Base-by-base conservation (phyloP, 2,888 invertebrate species). In the Xestia sexstrigata region DNA sequence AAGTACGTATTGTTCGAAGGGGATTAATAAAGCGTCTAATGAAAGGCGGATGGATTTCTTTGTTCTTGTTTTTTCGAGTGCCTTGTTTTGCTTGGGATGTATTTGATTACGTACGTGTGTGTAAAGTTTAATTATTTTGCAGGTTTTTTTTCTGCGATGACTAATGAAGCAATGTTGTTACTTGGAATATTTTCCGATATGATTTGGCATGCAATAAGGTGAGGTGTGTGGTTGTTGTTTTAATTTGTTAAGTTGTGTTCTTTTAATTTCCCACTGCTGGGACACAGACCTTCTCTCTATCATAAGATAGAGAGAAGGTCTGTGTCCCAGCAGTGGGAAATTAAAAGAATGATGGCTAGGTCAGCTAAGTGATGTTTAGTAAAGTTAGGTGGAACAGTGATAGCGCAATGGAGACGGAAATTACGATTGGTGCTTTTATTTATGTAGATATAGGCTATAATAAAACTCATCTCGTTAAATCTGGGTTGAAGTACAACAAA, bases 21-120 rank as follows among this genome's bases (percentile, higher is more conserved):
- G 81, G 79, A 84, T 88, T 88, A 84, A 89, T 89, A 86, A 86
- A 83, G 74, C 78, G 65, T 77, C 78, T 83, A 88, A 88, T 86
- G 81, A 88, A 86, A 87, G 78, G 72, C 69, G 52, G 75, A 82
- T 83, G 66, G 75, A 42, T 76, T 79, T 78, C 81, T 80, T 82
- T 88, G 85, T 81, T 83, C 69, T 80, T 62, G 69, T 74, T 78
- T 75, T 73, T 83, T 70, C 30, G 52, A 58, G 58, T 71, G 39
- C 62, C 45, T 52, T 71, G 45, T 83, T 81, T 76, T 45, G 45
- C 42, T 42, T 65, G 17, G 42, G 11, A 11, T 65, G 72, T 82
- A 68, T 76, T 73, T 73, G 42, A 60, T 82, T 69, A 65, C n/a
- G 23, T 62, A 49, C 23, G 23, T 23, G 35, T 79, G n/a, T 35